These are phyloP conservation scores for Mustelus asterias DNA, from an alignment of 2,113 vertebrate genomes.

Conservation along the genomic window DNA sequence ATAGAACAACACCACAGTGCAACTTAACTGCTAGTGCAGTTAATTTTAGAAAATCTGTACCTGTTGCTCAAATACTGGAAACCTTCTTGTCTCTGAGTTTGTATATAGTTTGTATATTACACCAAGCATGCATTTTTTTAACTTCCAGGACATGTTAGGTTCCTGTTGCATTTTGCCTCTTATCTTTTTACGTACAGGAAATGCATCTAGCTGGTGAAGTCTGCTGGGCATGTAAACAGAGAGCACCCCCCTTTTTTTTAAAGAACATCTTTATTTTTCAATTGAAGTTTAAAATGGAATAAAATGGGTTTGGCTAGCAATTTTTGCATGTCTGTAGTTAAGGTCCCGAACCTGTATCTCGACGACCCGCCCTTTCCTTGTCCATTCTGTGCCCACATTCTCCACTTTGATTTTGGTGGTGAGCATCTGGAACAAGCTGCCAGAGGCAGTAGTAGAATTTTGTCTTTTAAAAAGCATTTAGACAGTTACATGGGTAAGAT, in stretches of 20 bases:
- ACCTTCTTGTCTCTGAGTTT: not conserved
- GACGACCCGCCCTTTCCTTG: too few species aligned
- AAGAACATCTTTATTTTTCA: not conserved
- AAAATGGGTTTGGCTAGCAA: not conserved
- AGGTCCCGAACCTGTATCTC: not conserved
- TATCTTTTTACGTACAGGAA: not conserved
- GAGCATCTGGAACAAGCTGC: too few species aligned
- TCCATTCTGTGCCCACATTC: not conserved
- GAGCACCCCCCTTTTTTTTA: not conserved
- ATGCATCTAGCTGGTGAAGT: not conserved
- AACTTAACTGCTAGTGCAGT: slow-evolving; percentile 6
- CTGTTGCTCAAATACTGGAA: not conserved
- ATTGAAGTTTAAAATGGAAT: not conserved
- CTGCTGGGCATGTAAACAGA: not conserved
- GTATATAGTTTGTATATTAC: slow-evolving; percentile 13
- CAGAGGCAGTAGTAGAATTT: too few species aligned
- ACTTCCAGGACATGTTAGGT: not conserved
- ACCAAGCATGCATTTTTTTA: slow-evolving; percentile 11
- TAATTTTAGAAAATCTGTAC: not conserved
- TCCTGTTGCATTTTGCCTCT: not conserved
- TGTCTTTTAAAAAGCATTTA: too few species aligned
- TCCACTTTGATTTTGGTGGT: too few species aligned
- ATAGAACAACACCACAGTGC: not conserved
- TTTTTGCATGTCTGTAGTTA: not conserved
- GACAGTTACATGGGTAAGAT: too few species aligned